phyloP scores from a whole-genome alignment of 2,888 invertebrate genomes.

The Ophonus ardosiacus region DNA sequence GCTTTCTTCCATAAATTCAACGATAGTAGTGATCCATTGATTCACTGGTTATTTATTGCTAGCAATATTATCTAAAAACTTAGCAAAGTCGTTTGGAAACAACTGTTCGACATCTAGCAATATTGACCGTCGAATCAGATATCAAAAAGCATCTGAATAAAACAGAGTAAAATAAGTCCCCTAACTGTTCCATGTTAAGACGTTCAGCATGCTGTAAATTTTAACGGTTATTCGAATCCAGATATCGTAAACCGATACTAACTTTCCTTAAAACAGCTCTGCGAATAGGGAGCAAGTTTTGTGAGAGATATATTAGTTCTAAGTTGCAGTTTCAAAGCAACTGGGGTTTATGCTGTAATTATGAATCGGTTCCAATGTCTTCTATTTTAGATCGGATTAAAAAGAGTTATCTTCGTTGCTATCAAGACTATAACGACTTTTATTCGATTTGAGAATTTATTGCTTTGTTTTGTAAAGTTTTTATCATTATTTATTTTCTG shows the following conservation, averaged over 20 bases:
- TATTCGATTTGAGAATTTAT: background rate
- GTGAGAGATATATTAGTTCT: slow-evolving; percentile 22
- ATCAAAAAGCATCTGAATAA: slow-evolving; percentile 32
- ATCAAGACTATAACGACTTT: background rate
- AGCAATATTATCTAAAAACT: background rate
- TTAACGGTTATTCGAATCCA: slow-evolving; percentile 20
- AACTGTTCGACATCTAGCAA: background rate
- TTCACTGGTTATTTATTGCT: too few relatives aligned
- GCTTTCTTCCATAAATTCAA: too few relatives aligned
- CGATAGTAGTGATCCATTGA: too few relatives aligned
- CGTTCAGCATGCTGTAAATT: slow-evolving; percentile 12
- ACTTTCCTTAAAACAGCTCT: slow-evolving; percentile 19
- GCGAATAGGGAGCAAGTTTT: slow-evolving; percentile 19
- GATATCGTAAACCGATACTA: slow-evolving; percentile 32
- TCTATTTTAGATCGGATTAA: slow-evolving; percentile 1
- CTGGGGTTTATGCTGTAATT: background rate
- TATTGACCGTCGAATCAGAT: slow-evolving; percentile 32
- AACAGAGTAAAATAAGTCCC: slow-evolving; percentile 26
- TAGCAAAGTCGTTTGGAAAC: background rate
- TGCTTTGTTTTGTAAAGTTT: background rate
- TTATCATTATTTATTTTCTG: background rate
- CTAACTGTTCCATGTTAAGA: slow-evolving; percentile 23
- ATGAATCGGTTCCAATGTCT: background rate
- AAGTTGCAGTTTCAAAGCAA: slow-evolving; percentile 22
- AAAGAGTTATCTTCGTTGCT: background rate